Evolutionary conservation across 2,888 invertebrate genomes (phyloP).

Genomic region (Leptopterna dolabrata): DNA sequence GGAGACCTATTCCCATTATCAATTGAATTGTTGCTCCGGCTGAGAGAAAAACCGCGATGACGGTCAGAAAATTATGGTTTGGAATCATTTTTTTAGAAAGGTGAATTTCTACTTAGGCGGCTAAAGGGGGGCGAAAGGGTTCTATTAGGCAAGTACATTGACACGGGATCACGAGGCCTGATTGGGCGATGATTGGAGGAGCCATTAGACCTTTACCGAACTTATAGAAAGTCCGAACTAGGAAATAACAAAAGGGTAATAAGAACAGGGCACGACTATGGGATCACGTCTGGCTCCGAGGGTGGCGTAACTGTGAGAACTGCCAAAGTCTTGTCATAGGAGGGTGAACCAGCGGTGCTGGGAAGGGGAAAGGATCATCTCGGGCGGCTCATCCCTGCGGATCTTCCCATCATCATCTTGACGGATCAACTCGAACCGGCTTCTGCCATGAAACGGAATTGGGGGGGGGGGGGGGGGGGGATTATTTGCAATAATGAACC

Average conservation of each 20-base stretch:
- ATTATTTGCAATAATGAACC: too few species aligned
- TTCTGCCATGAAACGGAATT: background rate
- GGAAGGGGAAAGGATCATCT: background rate
- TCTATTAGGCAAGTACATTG: conserved; percentile 54
- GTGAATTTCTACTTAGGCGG: conserved; percentile 9
- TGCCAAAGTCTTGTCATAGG: conserved; percentile 13
- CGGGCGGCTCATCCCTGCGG: background rate
- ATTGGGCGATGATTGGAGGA: conserved; percentile 54
- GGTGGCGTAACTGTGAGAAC: conserved; percentile 54
- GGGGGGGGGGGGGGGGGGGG: too few species aligned
- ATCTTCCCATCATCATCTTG: background rate
- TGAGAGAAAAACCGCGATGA: conserved; percentile 40
- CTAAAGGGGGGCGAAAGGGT: background rate
- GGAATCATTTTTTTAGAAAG: conserved; percentile 45
- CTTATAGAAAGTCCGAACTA: conserved; percentile 56
- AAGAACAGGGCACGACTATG: conserved; percentile 45
- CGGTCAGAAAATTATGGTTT: conserved; percentile 29
- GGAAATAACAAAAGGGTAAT: conserved; percentile 55
- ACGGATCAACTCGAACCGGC: background rate
- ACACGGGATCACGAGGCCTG: conserved; percentile 54
- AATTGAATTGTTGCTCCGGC: conserved; percentile 44
- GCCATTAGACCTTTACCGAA: conserved; percentile 55
- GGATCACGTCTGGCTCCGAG: conserved; percentile 42
- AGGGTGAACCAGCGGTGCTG: background rate
- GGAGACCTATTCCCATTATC: conserved; percentile 28